Base-by-base conservation (phyloP, 1,140 invertebrate species). In the Zaprionus gabonicus region DNA sequence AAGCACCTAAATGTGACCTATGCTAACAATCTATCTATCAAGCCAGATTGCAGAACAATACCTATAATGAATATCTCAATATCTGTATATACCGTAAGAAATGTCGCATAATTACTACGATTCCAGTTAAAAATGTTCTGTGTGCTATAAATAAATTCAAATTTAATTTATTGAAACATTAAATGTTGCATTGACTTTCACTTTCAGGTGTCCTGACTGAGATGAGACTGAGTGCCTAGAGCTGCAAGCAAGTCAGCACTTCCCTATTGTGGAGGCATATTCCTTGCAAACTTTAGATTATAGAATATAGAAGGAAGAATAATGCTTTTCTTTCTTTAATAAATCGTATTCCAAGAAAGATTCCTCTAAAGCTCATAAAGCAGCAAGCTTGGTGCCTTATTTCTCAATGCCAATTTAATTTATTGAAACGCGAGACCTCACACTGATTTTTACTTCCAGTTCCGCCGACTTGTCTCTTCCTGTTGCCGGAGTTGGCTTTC, bases 61-160 rank as follows among this genome's bases (percentile, higher is more conserved):
- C 36, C 25, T 58, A 46, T 28, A 36, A 53, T 38, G 27, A 63
- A 49, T 58, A 56, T 34, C 23, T 44, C 34, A 28, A 59, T 75
- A 74, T 31, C 56, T 71, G 65, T 76, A 60, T 23, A 44, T 49
- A 67, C 20, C 25, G 53, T 65, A 79, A 38, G 38, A 46, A 55
- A 65, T 56, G 76, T 51, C 55, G 41, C 41, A 64, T 31, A 34
- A 49, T 63, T 36, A 36, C 7, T 64, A 64, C 72, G 31, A 71
- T 66, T 71, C 73, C 60, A 71, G 69, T 71, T 76, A 71, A 76
- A 76, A 83, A 82, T 63, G 80, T 88, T 82, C 67, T 71, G 63
- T 83, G 81, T 77, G 85, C 78, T 78, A 76, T 79, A 81, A 87
- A 88, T 83, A 81, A 87, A 87, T 63, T 59, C 41, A 57, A 83